Percentiles rank a stretch among this genome's conserved stretches.
Conservation (phyloP, 2,888 invertebrate genomes). For the Drosophila nigricruria region DNA sequence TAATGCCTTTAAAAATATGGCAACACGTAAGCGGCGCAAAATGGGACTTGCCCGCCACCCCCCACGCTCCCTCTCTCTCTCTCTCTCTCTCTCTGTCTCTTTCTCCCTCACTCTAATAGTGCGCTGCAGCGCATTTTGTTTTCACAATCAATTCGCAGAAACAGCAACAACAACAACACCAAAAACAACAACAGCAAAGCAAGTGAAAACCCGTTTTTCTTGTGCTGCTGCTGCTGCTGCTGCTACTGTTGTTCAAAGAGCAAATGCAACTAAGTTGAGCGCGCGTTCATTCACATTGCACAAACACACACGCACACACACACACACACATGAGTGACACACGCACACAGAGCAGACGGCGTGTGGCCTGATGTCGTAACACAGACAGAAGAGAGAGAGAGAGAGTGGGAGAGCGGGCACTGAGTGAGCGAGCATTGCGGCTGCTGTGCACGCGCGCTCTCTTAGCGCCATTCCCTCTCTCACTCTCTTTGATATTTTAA, state of each 20-base stretch:
- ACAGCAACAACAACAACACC: slow-evolving; percentile 34
- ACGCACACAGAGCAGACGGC: slow-evolving; percentile 38
- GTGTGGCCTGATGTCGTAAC: slow-evolving; percentile 77
- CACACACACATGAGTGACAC: slow-evolving; percentile 23
- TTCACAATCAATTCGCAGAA: slow-evolving; percentile 69
- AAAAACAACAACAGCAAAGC: slow-evolving; percentile 33
- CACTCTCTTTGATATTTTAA: slow-evolving; percentile 24
- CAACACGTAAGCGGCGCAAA: slow-evolving; percentile 77
- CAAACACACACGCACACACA: slow-evolving; percentile 36
- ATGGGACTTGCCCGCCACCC: slow-evolving; percentile 6
- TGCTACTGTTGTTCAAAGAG: slow-evolving; percentile 38
- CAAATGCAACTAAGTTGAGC: slow-evolving; percentile 65
- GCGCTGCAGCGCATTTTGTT: slow-evolving; percentile 61
- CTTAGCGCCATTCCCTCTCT: slow-evolving; percentile 43
- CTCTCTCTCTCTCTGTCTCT: neutral
- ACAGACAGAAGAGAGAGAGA: slow-evolving; percentile 20
- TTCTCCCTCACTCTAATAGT: neutral
- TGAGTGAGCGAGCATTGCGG: neutral
- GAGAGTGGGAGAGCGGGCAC: slow-evolving; percentile 13
- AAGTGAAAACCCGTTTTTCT: slow-evolving; percentile 66
- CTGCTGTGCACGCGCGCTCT: slow-evolving; percentile 24
- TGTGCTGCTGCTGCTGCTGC: slow-evolving; percentile 14
- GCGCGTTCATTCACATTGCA: slow-evolving; percentile 74
- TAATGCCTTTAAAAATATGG: slow-evolving; percentile 80
- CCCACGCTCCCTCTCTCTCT: neutral